Evolutionary conservation across 2,888 invertebrate genomes (phyloP).

Genomic region (Synergus laeviventris): DNA sequence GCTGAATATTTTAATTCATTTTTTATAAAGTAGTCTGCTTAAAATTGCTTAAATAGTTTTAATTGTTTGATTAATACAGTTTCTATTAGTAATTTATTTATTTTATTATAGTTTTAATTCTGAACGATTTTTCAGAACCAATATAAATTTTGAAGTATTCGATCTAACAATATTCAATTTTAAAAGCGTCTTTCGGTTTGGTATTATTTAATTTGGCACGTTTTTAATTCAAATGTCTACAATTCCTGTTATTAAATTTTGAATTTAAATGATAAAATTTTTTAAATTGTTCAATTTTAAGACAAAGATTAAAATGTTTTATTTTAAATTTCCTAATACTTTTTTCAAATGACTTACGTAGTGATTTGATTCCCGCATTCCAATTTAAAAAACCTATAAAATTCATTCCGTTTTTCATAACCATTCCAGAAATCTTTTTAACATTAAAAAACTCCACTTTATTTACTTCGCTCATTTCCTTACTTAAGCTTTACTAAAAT

Average conservation of each 20-base stretch:
- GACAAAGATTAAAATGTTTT: background rate
- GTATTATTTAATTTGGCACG: background rate
- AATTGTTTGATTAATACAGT: too few relatives aligned
- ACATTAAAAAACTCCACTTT: background rate
- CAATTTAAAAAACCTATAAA: background rate
- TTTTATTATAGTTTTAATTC: too few relatives aligned
- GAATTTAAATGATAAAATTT: too few relatives aligned
- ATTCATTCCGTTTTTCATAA: background rate
- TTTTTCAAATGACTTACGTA: constrained; percentile 24
- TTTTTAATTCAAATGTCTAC: background rate
- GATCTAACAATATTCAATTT: too few relatives aligned
- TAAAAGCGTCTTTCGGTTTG: too few relatives aligned
- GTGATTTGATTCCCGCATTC: background rate
- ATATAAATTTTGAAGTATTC: too few relatives aligned
- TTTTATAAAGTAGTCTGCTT: too few relatives aligned
- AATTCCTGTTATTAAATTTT: too few relatives aligned
- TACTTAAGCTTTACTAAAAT: background rate
- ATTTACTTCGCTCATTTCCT: background rate
- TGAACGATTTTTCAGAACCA: too few relatives aligned
- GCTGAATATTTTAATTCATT: background rate
- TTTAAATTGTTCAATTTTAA: too few relatives aligned
- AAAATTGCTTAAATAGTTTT: too few relatives aligned
- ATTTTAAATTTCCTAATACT: background rate
- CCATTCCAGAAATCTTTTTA: background rate
- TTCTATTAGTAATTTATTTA: too few relatives aligned